These are phyloP conservation scores for Vannuccia rotundouncinata DNA, from an alignment of 2,888 invertebrate genomes.

Conservation along the genomic window DNA sequence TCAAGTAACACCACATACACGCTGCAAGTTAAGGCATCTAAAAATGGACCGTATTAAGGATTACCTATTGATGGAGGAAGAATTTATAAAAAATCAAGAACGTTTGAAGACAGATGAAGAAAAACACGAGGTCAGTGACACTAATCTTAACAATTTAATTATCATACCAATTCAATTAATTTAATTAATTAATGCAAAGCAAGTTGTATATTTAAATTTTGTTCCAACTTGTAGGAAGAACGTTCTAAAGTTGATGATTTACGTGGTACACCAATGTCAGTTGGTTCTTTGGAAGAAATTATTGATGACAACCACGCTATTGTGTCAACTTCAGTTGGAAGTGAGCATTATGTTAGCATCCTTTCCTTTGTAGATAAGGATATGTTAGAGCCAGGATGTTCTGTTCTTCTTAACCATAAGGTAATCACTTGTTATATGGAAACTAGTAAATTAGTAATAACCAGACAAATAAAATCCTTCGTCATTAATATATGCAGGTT, in stretches of 20 bases:
- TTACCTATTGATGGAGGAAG: slow-evolving; percentile 96
- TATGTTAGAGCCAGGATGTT: slow-evolving; percentile 95
- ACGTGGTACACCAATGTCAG: slow-evolving; percentile 97
- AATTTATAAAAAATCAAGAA: slow-evolving; percentile 96
- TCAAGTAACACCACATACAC: slow-evolving; percentile 86
- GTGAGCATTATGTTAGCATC: slow-evolving; percentile 98
- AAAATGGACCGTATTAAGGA: slow-evolving; percentile 96
- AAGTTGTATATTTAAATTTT: slow-evolving; percentile 23
- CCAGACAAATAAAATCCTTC: no score
- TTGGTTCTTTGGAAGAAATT: slow-evolving; percentile 96
- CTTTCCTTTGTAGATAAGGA: slow-evolving; percentile 98
- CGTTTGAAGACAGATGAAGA: slow-evolving; percentile 96
- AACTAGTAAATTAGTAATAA: background rate
- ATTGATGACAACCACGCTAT: slow-evolving; percentile 99
- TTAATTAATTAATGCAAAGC: background rate
- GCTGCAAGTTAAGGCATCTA: slow-evolving; percentile 85
- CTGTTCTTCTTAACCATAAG: slow-evolving; percentile 94
- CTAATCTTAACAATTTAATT: slow-evolving; percentile 93
- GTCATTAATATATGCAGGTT: slow-evolving; percentile 61
- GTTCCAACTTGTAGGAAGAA: slow-evolving; percentile 65
- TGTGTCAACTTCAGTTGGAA: slow-evolving; percentile 95
- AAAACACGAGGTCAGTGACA: slow-evolving; percentile 94
- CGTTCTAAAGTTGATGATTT: slow-evolving; percentile 95
- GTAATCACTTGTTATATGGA: slow-evolving; percentile 53
- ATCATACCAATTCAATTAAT: slow-evolving; percentile 77